A percentile compares a stretch with the other conserved stretches of the same genome.
Evolutionary conservation across 1,140 invertebrate species (phyloP).

Genomic region (Ditylenchus dipsaci): DNA sequence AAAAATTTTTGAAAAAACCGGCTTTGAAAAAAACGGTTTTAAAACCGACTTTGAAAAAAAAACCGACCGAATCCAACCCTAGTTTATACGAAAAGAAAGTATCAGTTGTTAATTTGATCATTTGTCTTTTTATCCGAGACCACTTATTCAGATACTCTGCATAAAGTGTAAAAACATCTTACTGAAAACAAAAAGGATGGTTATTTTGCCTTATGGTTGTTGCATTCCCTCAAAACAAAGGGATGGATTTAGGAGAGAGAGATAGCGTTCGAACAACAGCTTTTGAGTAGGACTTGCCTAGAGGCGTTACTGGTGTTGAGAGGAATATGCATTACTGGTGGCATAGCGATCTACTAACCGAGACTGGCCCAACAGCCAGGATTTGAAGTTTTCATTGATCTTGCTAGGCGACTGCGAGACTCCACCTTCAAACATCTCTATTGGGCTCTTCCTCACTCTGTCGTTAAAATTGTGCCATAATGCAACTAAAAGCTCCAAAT

Average conservation of each 20-base stretch:
- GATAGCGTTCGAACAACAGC: constrained; percentile 6
- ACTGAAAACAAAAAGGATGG: too few species aligned
- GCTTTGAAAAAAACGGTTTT: too few species aligned
- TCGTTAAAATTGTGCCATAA: constrained; percentile 60
- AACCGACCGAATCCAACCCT: too few species aligned
- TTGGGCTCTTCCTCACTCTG: constrained; percentile 48
- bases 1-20: too few species aligned
- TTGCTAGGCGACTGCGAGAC: constrained; percentile 55
- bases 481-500: constrained; percentile 52
- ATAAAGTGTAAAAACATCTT: too few species aligned
- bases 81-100: too few species aligned
- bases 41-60: too few species aligned
- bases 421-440: constrained; percentile 58
- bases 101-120: too few species aligned
- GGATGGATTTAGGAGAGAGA: constrained; percentile 1
- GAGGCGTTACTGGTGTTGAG: constrained; percentile 15
- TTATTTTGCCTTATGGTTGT: too few species aligned
- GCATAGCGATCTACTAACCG: constrained; percentile 29
- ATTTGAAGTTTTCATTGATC: constrained; percentile 57
- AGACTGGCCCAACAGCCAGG: constrained; percentile 54
- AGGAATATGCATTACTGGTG: constrained; percentile 32
- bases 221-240: background rate
- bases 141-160: too few species aligned
- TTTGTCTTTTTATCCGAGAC: too few species aligned
- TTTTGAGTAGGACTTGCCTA: background rate